Conservation (phyloP, 2,888 invertebrate species). For the Cataglyphis livida region DNA sequence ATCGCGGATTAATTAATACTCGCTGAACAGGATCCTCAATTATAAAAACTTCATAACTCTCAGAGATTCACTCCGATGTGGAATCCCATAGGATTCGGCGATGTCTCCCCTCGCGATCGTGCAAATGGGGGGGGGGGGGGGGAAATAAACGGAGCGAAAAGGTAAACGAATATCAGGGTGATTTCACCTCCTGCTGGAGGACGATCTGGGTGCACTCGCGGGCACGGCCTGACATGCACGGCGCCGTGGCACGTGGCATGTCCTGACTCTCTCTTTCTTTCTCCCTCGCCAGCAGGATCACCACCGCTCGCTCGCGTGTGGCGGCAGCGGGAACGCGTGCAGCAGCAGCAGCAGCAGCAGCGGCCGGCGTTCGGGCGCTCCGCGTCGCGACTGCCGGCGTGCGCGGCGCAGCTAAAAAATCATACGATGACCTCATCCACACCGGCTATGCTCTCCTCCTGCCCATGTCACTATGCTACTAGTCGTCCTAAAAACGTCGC, state of each 20-base stretch:
- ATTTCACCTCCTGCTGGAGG: constrained; percentile 37
- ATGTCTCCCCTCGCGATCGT: not conserved
- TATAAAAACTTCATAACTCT: not conserved
- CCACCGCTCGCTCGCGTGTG: constrained; percentile 41
- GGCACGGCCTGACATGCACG: constrained; percentile 49
- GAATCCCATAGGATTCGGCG: not conserved
- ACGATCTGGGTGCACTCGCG: constrained; percentile 62
- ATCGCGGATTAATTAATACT: not conserved
- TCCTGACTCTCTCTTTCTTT: constrained; percentile 27
- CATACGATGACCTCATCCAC: constrained; percentile 84
- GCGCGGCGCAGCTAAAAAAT: constrained; percentile 81
- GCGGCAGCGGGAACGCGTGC: constrained; percentile 68
- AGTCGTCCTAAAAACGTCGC: constrained; percentile 82
- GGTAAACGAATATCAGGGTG: not conserved
- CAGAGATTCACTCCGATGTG: not conserved
- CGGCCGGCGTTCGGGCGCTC: constrained; percentile 81
- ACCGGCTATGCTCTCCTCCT: constrained; percentile 79
- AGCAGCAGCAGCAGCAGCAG: constrained; percentile 65
- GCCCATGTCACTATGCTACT: constrained; percentile 79
- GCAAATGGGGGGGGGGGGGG: not conserved
- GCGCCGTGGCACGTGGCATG: constrained; percentile 76
- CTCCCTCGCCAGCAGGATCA: not conserved
- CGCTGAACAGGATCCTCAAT: not conserved
- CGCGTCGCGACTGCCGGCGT: constrained; percentile 83
- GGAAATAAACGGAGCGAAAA: constrained; percentile 12